Evolutionary conservation across 2,797 vertebrate genomes (phyloP), one percentile per base, ranked within the genome.

Genomic region (Zalophus californianus): DNA sequence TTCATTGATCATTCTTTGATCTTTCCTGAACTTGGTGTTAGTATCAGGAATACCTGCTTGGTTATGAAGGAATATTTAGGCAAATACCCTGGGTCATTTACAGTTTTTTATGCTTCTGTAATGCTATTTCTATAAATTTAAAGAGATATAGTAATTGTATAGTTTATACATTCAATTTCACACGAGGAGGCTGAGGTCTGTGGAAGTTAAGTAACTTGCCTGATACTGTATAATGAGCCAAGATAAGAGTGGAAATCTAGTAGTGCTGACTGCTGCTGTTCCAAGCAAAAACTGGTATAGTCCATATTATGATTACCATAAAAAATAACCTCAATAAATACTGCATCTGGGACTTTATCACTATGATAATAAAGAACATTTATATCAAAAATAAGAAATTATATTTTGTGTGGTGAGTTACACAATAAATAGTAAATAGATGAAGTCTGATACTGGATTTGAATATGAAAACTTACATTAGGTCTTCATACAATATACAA

Each of bases 351-450:
- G 27, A 78, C 12, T 87, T 77, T 48, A 70, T 41, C 38, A 73
- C 16, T 64, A 73, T 25, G 27, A 90, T 54, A 78, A 90, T 44
- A 62, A 92, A 50, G 13, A 64, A 86, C 87, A 35, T 58, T 88
- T 60, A 92, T 13, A 48, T 44, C 73, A 66, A 92, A 87, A 94
- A 75, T 60, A 73, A 70, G 23, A 91, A 86, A 85, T 44, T 58
- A 66, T 14, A 77, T 70, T 96, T 93, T 88, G 16, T 5, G 66
- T 75, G 72, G 29, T 75, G 25, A 90, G 41, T 94, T 89, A 58
- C 10, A 79, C 3, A 94, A 56, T 20, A 89, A 87, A 48, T 41
- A 23, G 21, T 77, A 93, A 38, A 32, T 54, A 64, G 90, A 41
- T 62, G 18, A 92, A 62, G 16, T 94, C 48, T 88, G 14, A 83